Evolutionary conservation across 2,797 vertebrate genomes (phyloP).

Genomic region (Gadopsis marmoratus): DNA sequence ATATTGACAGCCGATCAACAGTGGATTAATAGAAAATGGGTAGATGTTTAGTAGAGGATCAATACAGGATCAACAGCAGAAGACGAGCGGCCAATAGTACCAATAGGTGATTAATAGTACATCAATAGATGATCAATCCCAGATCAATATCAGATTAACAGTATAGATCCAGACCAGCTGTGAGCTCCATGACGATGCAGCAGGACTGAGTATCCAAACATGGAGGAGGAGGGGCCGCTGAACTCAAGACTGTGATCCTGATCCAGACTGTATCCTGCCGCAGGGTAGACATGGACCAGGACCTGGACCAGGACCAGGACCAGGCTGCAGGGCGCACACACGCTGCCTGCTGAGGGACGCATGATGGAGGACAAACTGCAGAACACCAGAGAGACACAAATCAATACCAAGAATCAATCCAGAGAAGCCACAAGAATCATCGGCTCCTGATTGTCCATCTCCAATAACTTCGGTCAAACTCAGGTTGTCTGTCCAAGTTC

Average conservation of each 20-base stretch:
- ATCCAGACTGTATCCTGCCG: conserved; percentile 86
- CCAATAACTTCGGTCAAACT: no score
- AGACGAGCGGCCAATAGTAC: no score
- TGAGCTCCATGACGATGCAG: conserved; percentile 63
- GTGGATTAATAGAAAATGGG: neutral
- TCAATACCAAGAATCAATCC: neutral
- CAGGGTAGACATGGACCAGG: conserved; percentile 32
- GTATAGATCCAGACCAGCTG: conserved; percentile 64
- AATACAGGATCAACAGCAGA: neutral
- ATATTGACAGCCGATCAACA: neutral
- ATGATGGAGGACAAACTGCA: conserved; percentile 51
- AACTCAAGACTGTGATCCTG: conserved; percentile 82
- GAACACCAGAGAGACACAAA: conserved; percentile 23
- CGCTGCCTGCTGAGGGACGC: conserved; percentile 14
- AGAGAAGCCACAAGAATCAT: neutral
- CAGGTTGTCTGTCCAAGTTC: no score
- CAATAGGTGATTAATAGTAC: neutral
- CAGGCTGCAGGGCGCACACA: conserved; percentile 3
- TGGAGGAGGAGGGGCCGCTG: conserved; percentile 76
- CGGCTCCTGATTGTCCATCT: neutral
- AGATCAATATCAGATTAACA: neutral
- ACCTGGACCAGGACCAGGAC: conserved; percentile 31
- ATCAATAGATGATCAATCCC: neutral
- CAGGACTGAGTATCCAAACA: conserved; percentile 87
- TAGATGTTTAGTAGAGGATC: neutral